A percentile compares a stretch with the other conserved stretches of the same genome.
Evolutionary conservation across 1,140 invertebrate genomes (phyloP).

Genomic region (Drosophila paulistorum): DNA sequence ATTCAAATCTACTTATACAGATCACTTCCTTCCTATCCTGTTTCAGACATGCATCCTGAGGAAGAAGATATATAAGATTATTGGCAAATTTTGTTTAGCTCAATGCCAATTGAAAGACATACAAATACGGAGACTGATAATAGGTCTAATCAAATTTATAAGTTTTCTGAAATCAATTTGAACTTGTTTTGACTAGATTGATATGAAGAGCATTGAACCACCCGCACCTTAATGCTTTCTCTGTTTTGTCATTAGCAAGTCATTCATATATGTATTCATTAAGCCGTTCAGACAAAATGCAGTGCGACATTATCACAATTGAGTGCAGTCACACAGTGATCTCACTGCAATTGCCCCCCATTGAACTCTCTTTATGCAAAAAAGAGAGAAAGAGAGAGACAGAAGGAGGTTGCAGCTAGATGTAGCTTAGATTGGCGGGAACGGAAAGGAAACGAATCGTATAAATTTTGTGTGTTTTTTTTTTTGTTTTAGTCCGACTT

Average conservation of each 20-base stretch:
- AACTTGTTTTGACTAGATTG: not conserved
- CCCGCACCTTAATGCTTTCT: not conserved
- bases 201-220: constrained; percentile 15
- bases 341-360: constrained; percentile 34
- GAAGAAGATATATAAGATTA: too few species aligned
- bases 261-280: constrained; percentile 50
- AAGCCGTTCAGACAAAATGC: constrained; percentile 50
- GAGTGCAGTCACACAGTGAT: constrained; percentile 35
- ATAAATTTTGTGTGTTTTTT: constrained; percentile 3
- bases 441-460: constrained; percentile 17
- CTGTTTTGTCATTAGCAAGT: constrained; percentile 21
- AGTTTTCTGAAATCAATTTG: too few species aligned
- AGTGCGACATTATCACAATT: constrained; percentile 27
- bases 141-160: too few species aligned
- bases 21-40: too few species aligned
- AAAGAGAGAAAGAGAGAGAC: not conserved
- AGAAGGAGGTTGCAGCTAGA: not conserved
- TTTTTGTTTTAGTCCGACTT: constrained; percentile 23
- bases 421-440: too few species aligned
- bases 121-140: too few species aligned
- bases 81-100: too few species aligned
- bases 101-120: too few species aligned
- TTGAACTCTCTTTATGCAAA: constrained; percentile 44
- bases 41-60: too few species aligned
- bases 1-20: too few species aligned